Conservation (phyloP, 2,113 vertebrate species). For the Piaya cayana region DNA sequence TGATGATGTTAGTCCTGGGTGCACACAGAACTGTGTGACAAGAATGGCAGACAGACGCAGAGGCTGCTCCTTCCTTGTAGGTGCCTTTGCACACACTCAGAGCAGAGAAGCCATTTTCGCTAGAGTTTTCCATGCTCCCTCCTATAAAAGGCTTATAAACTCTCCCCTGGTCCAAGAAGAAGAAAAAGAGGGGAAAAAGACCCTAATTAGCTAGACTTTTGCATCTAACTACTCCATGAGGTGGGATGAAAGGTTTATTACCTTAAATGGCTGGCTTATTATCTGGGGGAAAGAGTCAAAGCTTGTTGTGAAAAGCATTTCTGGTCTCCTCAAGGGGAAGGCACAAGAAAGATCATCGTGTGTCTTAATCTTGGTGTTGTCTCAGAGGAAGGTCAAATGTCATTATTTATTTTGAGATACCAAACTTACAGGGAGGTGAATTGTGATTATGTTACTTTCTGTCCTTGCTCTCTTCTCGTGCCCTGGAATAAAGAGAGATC, state of each 20-base stretch:
- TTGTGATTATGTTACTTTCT: constrained; percentile 33
- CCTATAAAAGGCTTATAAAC: neutral
- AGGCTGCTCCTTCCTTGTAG: neutral
- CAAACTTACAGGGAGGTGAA: constrained; percentile 5
- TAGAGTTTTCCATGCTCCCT: neutral
- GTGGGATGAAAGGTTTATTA: neutral
- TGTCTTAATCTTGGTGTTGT: constrained; percentile 10
- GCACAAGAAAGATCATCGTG: neutral
- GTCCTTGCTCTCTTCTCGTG: constrained; percentile 48
- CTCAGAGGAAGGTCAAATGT: constrained; percentile 14
- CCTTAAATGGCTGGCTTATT: neutral
- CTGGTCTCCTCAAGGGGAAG: neutral
- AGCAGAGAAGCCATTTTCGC: neutral
- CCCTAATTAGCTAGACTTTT: neutral
- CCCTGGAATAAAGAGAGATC: neutral
- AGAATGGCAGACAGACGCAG: neutral
- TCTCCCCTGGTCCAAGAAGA: neutral
- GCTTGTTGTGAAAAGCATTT: neutral
- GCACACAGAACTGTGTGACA: rapidly evolving
- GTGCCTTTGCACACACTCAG: neutral
- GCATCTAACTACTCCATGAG: neutral
- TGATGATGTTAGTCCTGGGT: neutral
- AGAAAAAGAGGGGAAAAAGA: rapidly evolving
- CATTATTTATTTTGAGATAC: constrained; percentile 32
- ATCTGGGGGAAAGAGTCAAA: neutral